phyloP scores from a whole-genome alignment of 2,888 invertebrate genomes.

The Aphodius granarius region DNA sequence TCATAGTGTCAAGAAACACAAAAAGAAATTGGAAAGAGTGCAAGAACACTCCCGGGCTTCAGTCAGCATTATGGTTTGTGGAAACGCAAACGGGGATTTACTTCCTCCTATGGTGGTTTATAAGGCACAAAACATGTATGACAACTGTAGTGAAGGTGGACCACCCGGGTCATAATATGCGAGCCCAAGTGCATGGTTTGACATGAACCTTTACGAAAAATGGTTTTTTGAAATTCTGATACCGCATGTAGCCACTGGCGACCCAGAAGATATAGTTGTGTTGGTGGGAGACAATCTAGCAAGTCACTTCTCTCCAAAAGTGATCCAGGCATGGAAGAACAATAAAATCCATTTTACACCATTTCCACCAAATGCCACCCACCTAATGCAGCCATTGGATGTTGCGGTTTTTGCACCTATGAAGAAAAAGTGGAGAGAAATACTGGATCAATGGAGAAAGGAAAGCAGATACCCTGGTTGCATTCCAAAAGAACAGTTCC shows the following conservation, averaged over 20 bases:
- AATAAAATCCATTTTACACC: constrained; percentile 25
- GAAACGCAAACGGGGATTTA: neutral
- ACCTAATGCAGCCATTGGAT: constrained; percentile 20
- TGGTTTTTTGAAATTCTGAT: constrained; percentile 27
- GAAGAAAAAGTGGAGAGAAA: constrained; percentile 3
- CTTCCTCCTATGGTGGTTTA: constrained; percentile 31
- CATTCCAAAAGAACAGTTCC: constrained; percentile 29
- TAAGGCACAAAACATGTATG: constrained; percentile 29
- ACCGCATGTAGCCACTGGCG: constrained; percentile 9
- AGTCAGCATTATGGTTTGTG: constrained; percentile 12
- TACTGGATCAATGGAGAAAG: constrained; percentile 25
- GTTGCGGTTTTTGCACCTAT: constrained; percentile 10
- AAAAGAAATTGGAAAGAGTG: constrained; percentile 10
- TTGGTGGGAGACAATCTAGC: constrained; percentile 42
- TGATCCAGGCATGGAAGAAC: constrained; percentile 25
- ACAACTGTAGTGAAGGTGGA: constrained; percentile 31
- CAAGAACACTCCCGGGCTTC: constrained; percentile 1
- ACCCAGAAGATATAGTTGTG: constrained; percentile 23
- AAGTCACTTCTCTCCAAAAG: constrained; percentile 26
- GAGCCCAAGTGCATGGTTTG: constrained; percentile 25
- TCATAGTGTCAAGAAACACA: neutral
- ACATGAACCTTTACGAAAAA: constrained; percentile 28
- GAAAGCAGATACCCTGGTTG: constrained; percentile 17
- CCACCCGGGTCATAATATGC: constrained; percentile 6
- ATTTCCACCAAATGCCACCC: constrained; percentile 24